Evolutionary conservation across 1,140 invertebrate species (phyloP), one percentile per base, ranked within the genome.

Genomic region (Semibalanus balanoides): DNA sequence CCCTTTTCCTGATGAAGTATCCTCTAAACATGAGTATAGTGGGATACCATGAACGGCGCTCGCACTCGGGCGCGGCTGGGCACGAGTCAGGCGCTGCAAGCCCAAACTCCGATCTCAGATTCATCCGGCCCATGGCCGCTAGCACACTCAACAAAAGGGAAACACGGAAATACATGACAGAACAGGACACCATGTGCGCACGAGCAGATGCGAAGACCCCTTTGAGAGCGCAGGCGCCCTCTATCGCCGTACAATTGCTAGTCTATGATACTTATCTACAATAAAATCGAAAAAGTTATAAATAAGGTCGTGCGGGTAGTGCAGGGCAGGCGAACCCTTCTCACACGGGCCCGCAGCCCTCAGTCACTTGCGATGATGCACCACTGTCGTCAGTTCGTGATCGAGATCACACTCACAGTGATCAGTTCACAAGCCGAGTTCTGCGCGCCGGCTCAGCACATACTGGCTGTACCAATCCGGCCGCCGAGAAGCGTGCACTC

Each of bases 271-370:
- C 51, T 64, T 64, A 64, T 64, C 51, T 64, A 64, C 14, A 64
- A 64, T 64, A 64, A 64, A 64, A 64, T 64, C 51, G 51, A 64
- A 64, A 64, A 64, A 64, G 51, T 64, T 64, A 64, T 64, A 64
- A 64, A 64, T 64, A 64, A 64, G 51, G 51, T 64, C 22, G 35
- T 64, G 51, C 51, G 51, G 51, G 14, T 1, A 14, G 51, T 64
- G 51, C 51, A 64, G 51, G 51, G 22, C 51, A 25, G 51, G 51
- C 51, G 51, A 25, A 1, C 51, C 51, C 51, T 1, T 1, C 51
- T 64, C 51, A 64, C 51, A 64, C 51, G 22, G 51, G 14, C 14
- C 51, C 51, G 51, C 51, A 64, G 14, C 11, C 51, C 51, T 64
- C 51, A 64, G 51, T 64, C 51, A 64, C 51, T 64, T 64, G 51